Base-by-base conservation (phyloP, 2,797 vertebrate genomes). In the Austrolebias charrua region DNA sequence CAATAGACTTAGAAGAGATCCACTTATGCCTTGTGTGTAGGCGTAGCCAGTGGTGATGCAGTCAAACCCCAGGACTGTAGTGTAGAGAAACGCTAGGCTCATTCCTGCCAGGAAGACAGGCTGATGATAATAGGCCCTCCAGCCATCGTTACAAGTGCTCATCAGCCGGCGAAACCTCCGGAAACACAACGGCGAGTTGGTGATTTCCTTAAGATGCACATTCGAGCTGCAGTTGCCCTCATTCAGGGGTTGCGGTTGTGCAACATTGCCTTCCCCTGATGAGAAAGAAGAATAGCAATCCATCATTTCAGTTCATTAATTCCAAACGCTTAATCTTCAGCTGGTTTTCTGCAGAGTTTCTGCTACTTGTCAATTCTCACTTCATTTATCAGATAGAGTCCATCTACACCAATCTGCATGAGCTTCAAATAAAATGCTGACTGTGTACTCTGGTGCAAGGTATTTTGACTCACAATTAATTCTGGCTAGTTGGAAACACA, bases 41-140 rank as follows among this genome's bases (percentile, higher is more conserved):
- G 93, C 90, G 4, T 94, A 94, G 74, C 93, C 90, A 0, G 92
- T 93, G 60, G 91, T 93, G 82, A 95, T 94, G 84, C 93, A 93
- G 85, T 94, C 90, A 24, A 94, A 95, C 31, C 92, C 94, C 71
- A 94, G 90, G 19, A 95, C 93, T 0, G 88, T 94, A 60, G 90
- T 94, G 86, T 93, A 95, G 54, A 95, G 89, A 81, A 95, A 94
- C 48, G 92, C 94, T 68, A 95, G 78, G 40, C 92, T 92, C 91
- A 95, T 86, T 73, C 93, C 92, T 1, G 92, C 92, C 57, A 94
- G 86, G 73, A 94, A 93, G 58, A 94, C 88, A 0, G 90, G 91
- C 83, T 94, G 92, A 44, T 80, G 87, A 69, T 93, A 93, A 79
- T 93, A 93, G 0, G 86, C 89, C 63, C 78, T 92, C 93, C 93